phyloP scores from a whole-genome alignment of 2,888 invertebrate genomes.

The Drosophila recens region DNA sequence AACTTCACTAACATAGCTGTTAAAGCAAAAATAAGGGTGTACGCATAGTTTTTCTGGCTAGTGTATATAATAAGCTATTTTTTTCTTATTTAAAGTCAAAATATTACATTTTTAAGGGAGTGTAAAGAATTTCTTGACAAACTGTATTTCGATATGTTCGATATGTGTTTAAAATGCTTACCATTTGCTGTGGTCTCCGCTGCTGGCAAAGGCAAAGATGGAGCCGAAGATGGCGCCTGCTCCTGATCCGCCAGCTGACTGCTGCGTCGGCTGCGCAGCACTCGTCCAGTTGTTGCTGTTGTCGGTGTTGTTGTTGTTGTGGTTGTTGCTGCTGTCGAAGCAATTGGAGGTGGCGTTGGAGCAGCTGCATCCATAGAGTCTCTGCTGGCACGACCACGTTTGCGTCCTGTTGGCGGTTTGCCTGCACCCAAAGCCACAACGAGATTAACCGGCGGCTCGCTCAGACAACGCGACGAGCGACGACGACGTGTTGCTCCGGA shows the following conservation, averaged over 20 bases:
- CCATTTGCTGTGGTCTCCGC: neutral
- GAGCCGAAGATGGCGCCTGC: neutral
- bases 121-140: no score
- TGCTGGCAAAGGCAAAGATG: neutral
- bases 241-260: constrained; percentile 1
- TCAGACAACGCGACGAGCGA: constrained; percentile 19
- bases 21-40: no score
- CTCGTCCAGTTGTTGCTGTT: neutral
- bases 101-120: no score
- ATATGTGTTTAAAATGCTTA: constrained; percentile 8
- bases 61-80: no score
- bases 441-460: constrained; percentile 33
- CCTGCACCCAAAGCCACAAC: neutral
- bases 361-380: neutral
- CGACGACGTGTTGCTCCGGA: neutral
- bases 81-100: no score
- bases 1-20: no score
- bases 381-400: neutral
- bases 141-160: no score
- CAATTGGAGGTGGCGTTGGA: neutral
- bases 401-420: neutral
- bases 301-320: neutral
- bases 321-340: neutral
- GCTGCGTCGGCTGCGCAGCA: constrained; percentile 21
- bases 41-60: no score